phyloP scores from a whole-genome alignment of 2,797 vertebrate species.

The Myotis myotis region DNA sequence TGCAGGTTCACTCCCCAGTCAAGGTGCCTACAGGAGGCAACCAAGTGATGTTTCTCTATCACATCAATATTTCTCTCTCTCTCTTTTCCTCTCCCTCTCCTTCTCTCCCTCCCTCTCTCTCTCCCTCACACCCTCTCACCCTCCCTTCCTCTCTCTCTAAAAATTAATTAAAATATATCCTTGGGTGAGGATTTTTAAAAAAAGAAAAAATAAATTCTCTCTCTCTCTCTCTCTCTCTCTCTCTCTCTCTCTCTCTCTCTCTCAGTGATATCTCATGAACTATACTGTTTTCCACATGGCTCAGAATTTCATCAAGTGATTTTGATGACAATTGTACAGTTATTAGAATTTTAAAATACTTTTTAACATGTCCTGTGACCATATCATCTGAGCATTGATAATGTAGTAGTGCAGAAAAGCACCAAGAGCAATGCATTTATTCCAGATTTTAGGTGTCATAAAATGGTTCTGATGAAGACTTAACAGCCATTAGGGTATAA shows the following conservation, averaged over 20 bases:
- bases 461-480: background rate
- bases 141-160: background rate
- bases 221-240: background rate
- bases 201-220: background rate
- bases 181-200: background rate
- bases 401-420: background rate
- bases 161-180: background rate
- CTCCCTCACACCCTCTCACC: no score
- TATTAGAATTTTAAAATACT: conserved; percentile 25
- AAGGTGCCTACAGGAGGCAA: background rate
- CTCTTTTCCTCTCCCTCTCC: background rate
- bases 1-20: background rate
- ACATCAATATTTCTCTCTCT: background rate
- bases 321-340: background rate
- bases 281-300: background rate
- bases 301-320: background rate
- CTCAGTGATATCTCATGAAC: background rate
- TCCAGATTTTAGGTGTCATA: background rate
- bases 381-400: background rate
- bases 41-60: background rate
- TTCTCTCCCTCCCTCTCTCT: background rate
- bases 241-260: background rate
- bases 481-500: background rate
- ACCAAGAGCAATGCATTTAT: background rate
- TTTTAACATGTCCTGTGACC: background rate